These are phyloP conservation scores for Drosophila maculinotata DNA, from an alignment of 2,888 invertebrate genomes.

Conservation along the genomic window DNA sequence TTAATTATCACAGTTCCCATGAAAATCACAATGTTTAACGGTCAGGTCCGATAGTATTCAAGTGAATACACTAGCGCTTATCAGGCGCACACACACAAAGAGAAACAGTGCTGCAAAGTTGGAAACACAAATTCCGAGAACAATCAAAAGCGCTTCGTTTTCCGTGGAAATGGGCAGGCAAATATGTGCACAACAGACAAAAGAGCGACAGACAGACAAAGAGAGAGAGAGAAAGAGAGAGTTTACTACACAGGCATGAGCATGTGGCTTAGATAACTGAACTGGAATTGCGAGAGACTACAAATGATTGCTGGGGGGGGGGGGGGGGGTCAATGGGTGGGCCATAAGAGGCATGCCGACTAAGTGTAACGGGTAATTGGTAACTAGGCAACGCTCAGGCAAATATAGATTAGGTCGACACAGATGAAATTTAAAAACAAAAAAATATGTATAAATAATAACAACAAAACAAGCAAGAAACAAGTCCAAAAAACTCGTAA, in stretches of 20 bases:
- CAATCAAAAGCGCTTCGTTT: conserved; percentile 75
- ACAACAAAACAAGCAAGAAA: conserved; percentile 19
- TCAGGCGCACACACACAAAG: conserved; percentile 23
- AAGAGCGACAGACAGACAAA: conserved; percentile 2
- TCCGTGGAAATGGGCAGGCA: conserved; percentile 66
- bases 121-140: conserved; percentile 69
- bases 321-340: conserved; percentile 19
- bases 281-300: conserved; percentile 7
- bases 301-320: not conserved
- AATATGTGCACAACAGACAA: conserved; percentile 60
- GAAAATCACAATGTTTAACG: conserved; percentile 31
- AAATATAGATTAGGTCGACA: conserved; percentile 44
- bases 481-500: conserved; percentile 14
- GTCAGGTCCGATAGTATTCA: conserved; percentile 38
- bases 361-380: conserved; percentile 20
- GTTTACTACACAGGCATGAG: conserved; percentile 1
- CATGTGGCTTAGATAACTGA: conserved; percentile 31
- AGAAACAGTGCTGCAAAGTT: conserved; percentile 59
- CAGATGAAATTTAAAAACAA: conserved; percentile 15
- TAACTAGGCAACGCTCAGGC: conserved; percentile 14
- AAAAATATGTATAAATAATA: conserved; percentile 19
- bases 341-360: not conserved
- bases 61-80: conserved; percentile 32
- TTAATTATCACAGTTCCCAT: conserved; percentile 30
- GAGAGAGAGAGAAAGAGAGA: not conserved